These are phyloP conservation scores for Graphium colonna DNA, from an alignment of 2,888 invertebrate species.

Conservation along the genomic window DNA sequence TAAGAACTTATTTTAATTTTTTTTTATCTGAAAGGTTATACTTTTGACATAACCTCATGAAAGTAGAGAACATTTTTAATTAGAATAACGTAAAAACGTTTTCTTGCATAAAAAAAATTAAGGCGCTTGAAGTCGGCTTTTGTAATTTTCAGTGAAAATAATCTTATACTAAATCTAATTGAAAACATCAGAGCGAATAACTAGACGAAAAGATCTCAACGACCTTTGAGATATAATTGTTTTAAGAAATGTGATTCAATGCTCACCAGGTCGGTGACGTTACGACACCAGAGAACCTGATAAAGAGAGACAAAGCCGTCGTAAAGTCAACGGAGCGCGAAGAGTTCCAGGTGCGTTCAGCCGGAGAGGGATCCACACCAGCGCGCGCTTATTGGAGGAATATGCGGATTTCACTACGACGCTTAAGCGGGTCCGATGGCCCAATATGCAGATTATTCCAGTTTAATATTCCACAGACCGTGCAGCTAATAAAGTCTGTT, in stretches of 20 bases:
- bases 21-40: too few species aligned
- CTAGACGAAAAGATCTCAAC: neutral
- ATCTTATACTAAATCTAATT: neutral
- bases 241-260: neutral
- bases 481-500: too few species aligned
- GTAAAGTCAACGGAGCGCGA: constrained; percentile 15
- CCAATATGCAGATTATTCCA: constrained; percentile 21
- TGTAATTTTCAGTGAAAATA: too few species aligned
- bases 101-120: too few species aligned
- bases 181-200: neutral
- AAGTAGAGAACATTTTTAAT: too few species aligned
- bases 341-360: constrained; percentile 36
- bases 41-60: too few species aligned
- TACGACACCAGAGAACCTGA: neutral
- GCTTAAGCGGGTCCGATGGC: constrained; percentile 12
- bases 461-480: neutral
- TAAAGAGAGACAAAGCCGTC: neutral
- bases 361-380: constrained; percentile 29
- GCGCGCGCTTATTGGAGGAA: constrained; percentile 39
- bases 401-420: constrained; percentile 37
- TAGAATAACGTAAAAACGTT: too few species aligned
- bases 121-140: neutral
- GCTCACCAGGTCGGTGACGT: neutral
- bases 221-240: neutral
- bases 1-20: too few species aligned